These are phyloP conservation scores for Paramormyrops kingsleyae DNA, from an alignment of 2,113 vertebrate species.

Conservation along the genomic window DNA sequence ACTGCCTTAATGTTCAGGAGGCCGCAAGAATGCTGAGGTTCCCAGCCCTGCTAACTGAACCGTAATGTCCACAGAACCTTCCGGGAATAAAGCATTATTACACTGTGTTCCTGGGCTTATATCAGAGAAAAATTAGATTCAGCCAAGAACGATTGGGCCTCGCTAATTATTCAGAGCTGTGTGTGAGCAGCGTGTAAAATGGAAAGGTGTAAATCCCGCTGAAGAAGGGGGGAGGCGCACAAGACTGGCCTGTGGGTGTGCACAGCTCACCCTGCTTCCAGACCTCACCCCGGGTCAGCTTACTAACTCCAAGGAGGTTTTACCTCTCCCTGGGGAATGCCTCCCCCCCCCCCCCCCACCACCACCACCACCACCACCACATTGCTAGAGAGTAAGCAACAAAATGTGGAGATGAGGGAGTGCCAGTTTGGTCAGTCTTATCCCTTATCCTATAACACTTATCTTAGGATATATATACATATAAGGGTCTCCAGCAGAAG, in stretches of 20 bases:
- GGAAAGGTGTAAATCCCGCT: not conserved
- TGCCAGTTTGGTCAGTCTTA: not conserved
- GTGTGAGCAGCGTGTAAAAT: not conserved
- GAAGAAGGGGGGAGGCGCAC: not conserved
- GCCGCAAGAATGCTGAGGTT: not conserved
- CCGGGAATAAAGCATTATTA: not conserved
- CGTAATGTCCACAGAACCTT: not conserved
- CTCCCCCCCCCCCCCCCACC: no score
- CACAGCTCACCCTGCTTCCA: not conserved
- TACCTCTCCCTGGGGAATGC: not conserved
- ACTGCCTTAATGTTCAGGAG: not conserved
- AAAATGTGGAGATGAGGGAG: not conserved
- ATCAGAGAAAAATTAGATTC: not conserved
- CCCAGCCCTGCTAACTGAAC: not conserved
- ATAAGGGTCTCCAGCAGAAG: no score
- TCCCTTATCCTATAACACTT: not conserved
- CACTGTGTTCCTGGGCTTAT: slow-evolving; percentile 3
- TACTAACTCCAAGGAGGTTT: not conserved
- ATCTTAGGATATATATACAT: not conserved
- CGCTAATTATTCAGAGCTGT: not conserved
- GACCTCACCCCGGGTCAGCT: not conserved
- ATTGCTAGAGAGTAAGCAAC: not conserved
- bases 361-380: no score
- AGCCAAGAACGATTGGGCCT: not conserved
- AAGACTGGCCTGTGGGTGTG: not conserved